Base-by-base conservation (phyloP, 2,888 invertebrate genomes). In the Plusia festucae region DNA sequence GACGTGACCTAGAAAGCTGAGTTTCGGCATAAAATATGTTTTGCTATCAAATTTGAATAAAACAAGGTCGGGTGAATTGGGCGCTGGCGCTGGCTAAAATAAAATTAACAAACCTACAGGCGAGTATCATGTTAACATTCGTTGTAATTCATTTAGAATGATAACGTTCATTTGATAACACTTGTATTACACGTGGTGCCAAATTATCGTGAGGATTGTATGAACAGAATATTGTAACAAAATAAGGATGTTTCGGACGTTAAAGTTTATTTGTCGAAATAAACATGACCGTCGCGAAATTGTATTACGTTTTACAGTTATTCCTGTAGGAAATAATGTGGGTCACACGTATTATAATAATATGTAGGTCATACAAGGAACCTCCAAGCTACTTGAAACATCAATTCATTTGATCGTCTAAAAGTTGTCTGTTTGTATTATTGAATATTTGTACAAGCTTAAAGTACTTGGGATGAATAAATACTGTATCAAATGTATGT, bases 1-100 rank as follows among this genome's bases (percentile, higher is more conserved):
- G 68, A 72, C 49, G 82, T 86, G 88, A 86, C 88, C 88, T 85
- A 89, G 82, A 91, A 86, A 89, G 83, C 84, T 82, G 80, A 78
- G 78, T 81, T 86, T 82, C 73, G 78, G 81, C 86, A 86, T 90
- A 84, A 91, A 92, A 92, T 90, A 91, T 90, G 88, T 89, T 90
- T 83, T 76, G 86, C 86, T 85, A 90, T 91, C 86, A 91, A 91
- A 91, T 88, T 88, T 88, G 83, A 88, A 88, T 88, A 87, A 82
- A 86, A 85, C 81, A 84, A 76, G 77, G 80, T 63, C 53, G 70
- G 55, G 72, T 67, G 67, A 76, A 71, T 67, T 69, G 76, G 78
- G 67, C 64, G 69, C 57, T 62, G 65, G 72, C 5, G 24, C 27
- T 62, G 78, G 76, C 68, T 65, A 65, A 83, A 86, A 88, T 82